Percentiles rank a stretch among this genome's conserved stretches.
These are phyloP conservation scores for Sparus aurata DNA, from an alignment of 2,797 vertebrate genomes.

Conservation along the genomic window DNA sequence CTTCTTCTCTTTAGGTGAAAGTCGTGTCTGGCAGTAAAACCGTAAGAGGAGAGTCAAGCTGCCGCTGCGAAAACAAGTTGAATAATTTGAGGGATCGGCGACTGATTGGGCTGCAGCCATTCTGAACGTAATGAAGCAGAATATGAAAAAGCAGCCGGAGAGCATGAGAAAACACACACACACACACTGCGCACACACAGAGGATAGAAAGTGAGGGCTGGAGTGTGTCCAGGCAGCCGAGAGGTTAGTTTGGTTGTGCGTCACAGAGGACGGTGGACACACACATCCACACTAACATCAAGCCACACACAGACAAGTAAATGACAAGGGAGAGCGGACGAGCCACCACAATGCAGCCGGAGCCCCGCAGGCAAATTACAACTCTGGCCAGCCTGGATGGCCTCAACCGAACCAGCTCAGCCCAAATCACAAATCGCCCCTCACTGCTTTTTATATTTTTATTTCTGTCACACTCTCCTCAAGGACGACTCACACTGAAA, in stretches of 20 bases:
- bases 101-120: constrained; percentile 25
- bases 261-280: constrained; percentile 66
- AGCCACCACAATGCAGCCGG: constrained; percentile 64
- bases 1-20: constrained; percentile 45
- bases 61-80: background rate
- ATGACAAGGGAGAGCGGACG: constrained; percentile 80
- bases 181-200: constrained; percentile 18
- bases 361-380: constrained; percentile 74
- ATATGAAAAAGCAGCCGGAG: constrained; percentile 25
- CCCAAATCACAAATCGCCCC: constrained; percentile 44
- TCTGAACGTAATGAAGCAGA: constrained; percentile 21
- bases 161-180: constrained; percentile 29
- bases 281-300: constrained; percentile 56
- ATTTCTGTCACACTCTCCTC: constrained; percentile 36
- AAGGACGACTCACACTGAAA: constrained; percentile 22
- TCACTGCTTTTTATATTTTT: constrained; percentile 23
- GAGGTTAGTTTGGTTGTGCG: constrained; percentile 63
- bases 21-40: constrained; percentile 22
- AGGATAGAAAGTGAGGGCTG: constrained; percentile 41
- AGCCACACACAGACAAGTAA: constrained; percentile 82
- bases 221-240: constrained; percentile 52
- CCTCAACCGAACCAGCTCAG: constrained; percentile 52
- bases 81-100: constrained; percentile 23
- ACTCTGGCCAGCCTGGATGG: constrained; percentile 52
- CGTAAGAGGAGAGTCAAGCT: constrained; percentile 21